Evolutionary conservation across 2,797 vertebrate species (phyloP), one percentile per base, ranked within the genome.

Genomic region (Clarias platycephalus): DNA sequence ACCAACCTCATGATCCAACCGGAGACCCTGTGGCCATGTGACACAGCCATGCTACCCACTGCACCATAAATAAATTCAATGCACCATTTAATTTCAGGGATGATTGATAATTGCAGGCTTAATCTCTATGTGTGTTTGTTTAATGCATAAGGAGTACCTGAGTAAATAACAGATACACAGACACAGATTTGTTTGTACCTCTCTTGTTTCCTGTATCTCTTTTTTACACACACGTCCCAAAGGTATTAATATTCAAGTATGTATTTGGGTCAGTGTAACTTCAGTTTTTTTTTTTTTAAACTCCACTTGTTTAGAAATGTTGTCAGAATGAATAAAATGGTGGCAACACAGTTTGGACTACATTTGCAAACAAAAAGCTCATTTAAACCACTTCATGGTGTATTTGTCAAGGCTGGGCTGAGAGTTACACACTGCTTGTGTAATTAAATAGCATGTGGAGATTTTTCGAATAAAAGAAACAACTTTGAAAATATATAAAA

Each of bases 351-450:
- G 24, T 26, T 63, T 18, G 53, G 28, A 58, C 8, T 22, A 22
- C 74, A 58, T 74, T 53, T 13, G 24, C 40, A 28, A 74, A 64
- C 28, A 78, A 78, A 78, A 62, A 62, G 10, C 31, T 37, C 13
- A 77, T 77, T 77, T 60, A 77, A 77, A 77, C 4, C 20, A 49
- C 60, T 64, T 62, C 62, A 64, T 64, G 62, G n/a, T 66, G 62
- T 66, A 49, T 80, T 80, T 64, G 34, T 26, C 58, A 79, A 60
- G 12, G 57, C 10, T 78, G 55, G 53, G 55, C 18, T 77, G 37
- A 44, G 24, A 15, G 34, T 63, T 63, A 64, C 24, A 63, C 60
- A 40, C 34, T 60, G 31, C 31, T 76, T 1, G 5, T 57, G 31
- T 20, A 57, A 4, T 57, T 28, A 76, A 58, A 57, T 34, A 76